Evolutionary conservation across 2,888 invertebrate species (phyloP), one percentile per base, ranked within the genome.

Genomic region (Pantelozetes paolii): DNA sequence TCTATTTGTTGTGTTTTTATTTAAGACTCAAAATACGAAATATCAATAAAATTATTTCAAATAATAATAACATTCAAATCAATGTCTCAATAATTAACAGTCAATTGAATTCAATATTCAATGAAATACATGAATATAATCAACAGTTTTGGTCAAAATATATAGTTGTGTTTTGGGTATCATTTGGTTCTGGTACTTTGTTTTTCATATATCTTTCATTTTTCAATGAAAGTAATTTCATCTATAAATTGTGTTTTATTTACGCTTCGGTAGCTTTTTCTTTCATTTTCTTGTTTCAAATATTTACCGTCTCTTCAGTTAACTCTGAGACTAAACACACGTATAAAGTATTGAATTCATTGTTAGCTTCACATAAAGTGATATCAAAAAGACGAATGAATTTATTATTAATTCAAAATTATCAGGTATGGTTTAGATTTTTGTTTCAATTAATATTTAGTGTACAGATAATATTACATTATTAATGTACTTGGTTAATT

Each of bases 281-380:
- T 6, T 1, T 62, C 1, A 2, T 15, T 1, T 62, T 62, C 28
- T 1, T 62, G 15, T 62, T 62, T 20, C 5, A 30, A 9, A 36
- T 62, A 62, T 32, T 32, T 20, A 62, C 62, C 11, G 62, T 32
- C 15, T 62, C 62, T 62, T 62, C 62, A n/a, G 62, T 62, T 9
- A 62, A 26, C 8, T 62, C 18, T 32, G 26, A 11, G 5, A 32
- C 36, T 30, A 62, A 36, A 8, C 30, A 36, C 6, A 30, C 30
- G 6, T 62, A 62, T 28, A 32, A 62, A 36, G 18, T 18, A n/a
- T n/a, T 62, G 62, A 62, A 62, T 62, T 36, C 30, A n/a, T 30
- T 62, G 32, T 15, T 62, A 6, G 11, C n/a, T 15, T n/a, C 32
- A 1, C 18, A 62, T 30, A 28, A 18, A 2, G 3, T 2, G 26